phyloP scores from a whole-genome alignment of 2,113 vertebrate genomes.

The Cynocephalus volans region DNA sequence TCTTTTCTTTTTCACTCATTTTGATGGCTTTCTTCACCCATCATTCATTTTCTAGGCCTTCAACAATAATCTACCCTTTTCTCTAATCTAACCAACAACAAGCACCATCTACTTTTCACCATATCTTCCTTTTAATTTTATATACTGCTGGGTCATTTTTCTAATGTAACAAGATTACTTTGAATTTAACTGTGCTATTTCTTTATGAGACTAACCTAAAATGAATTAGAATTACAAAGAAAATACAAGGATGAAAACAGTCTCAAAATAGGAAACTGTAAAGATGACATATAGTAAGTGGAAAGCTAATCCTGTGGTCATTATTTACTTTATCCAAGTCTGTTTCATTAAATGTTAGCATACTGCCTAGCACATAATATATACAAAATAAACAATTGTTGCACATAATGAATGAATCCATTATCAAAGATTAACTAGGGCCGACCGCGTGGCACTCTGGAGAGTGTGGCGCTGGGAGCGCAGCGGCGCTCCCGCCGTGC shows the following conservation, averaged over 20 bases:
- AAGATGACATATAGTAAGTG: slow-evolving; percentile 6
- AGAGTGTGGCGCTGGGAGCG: too few species aligned
- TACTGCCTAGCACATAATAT: background rate
- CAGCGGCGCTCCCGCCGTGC: too few species aligned
- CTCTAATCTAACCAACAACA: background rate
- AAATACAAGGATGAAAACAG: background rate
- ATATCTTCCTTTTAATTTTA: slow-evolving; percentile 34
- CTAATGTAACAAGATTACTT: slow-evolving; percentile 42
- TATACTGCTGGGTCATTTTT: slow-evolving; percentile 31
- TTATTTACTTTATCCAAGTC: slow-evolving; percentile 15
- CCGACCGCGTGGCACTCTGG: too few species aligned
- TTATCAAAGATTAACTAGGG: background rate
- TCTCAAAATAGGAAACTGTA: slow-evolving; percentile 24
- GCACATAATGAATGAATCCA: background rate
- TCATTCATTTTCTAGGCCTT: background rate
- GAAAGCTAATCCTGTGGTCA: background rate
- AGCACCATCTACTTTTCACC: slow-evolving; percentile 1
- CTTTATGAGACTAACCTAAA: slow-evolving; percentile 9
- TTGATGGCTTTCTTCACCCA: background rate
- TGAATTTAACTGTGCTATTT: background rate
- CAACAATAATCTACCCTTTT: background rate
- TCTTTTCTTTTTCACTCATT: slow-evolving; percentile 17
- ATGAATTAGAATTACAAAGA: slow-evolving; percentile 31
- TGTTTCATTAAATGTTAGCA: slow-evolving; percentile 29
- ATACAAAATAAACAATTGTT: background rate